These are phyloP conservation scores for Calliscelio sp. DNA, from an alignment of 2,888 invertebrate species.

Conservation along the genomic window DNA sequence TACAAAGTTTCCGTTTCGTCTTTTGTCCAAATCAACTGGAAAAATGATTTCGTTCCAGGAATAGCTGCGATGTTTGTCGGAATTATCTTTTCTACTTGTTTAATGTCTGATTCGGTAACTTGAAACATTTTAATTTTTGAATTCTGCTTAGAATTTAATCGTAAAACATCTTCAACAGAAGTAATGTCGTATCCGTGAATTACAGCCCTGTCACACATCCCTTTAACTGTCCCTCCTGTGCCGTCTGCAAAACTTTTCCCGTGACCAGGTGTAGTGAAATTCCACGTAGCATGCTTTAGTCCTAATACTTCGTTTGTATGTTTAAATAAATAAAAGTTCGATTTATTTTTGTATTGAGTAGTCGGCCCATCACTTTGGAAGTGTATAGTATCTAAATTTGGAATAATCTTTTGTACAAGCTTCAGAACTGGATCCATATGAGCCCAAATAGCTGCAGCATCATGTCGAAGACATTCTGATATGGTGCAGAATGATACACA, in stretches of 20 bases:
- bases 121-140: conserved; percentile 14
- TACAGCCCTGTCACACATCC: conserved; percentile 8
- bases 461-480: conserved; percentile 7
- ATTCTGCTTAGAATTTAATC: background rate
- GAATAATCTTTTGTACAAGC: background rate
- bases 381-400: conserved; percentile 1
- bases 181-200: conserved; percentile 2
- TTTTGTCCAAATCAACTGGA: conserved; percentile 11
- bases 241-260: background rate
- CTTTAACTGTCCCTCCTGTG: background rate
- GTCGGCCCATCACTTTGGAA: conserved; percentile 17
- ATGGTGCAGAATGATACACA: too few species aligned
- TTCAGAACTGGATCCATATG: conserved; percentile 23
- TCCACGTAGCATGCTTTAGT: background rate
- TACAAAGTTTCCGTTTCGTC: background rate
- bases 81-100: conserved; percentile 2
- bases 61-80: too few species aligned
- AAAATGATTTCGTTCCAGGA: background rate
- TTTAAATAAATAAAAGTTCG: background rate
- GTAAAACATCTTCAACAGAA: conserved; percentile 3
- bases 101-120: background rate
- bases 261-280: background rate
- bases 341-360: conserved; percentile 13
- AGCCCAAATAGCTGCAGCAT: conserved; percentile 44
- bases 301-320: background rate